Evolutionary conservation across 2,888 invertebrate genomes (phyloP), one percentile per base, ranked within the genome.

Genomic region (Caenorhabditis doughertyi): DNA sequence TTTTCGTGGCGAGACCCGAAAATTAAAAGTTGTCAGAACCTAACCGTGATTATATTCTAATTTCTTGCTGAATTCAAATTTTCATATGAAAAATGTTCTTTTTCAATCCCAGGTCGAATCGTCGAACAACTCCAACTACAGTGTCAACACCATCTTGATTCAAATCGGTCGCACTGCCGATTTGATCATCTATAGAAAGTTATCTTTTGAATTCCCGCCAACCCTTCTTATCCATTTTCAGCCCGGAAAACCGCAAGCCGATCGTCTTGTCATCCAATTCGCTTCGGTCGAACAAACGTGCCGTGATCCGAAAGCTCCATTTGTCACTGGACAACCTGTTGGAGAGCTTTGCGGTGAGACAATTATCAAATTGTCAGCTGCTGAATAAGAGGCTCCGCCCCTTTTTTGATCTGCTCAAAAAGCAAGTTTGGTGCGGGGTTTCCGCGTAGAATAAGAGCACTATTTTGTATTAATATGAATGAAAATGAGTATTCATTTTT

Each of bases 61-160:
- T n/a, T n/a, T n/a, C n/a, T n/a, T n/a, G n/a, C n/a, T n/a, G n/a
- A n/a, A n/a, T n/a, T n/a, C n/a, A n/a, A n/a, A n/a, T n/a, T n/a
- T n/a, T n/a, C n/a, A n/a, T n/a, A n/a, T n/a, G n/a, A n/a, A n/a
- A n/a, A n/a, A n/a, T n/a, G n/a, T n/a, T n/a, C n/a, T 8, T 18
- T 49, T 23, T 16, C 8, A 32, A 16, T 44, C 83, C 18, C 68
- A 87, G 84, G 73, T 88, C 65, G 83, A 82, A 44, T 87, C 82
- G 25, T 85, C 87, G 53, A 86, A 87, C 85, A 88, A 88, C 74
- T 88, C 88, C 47, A 86, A 88, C 79, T 85, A 85, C 79, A 79
- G 79, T 32, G 85, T 85, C 39, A 83, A 81, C 70, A 44, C 47
- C 1, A 73, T 68, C 60, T 76, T 85, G 9, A 84, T 85, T 65